Conservation (phyloP, 2,113 vertebrate species). For the Brachyistius frenatus region DNA sequence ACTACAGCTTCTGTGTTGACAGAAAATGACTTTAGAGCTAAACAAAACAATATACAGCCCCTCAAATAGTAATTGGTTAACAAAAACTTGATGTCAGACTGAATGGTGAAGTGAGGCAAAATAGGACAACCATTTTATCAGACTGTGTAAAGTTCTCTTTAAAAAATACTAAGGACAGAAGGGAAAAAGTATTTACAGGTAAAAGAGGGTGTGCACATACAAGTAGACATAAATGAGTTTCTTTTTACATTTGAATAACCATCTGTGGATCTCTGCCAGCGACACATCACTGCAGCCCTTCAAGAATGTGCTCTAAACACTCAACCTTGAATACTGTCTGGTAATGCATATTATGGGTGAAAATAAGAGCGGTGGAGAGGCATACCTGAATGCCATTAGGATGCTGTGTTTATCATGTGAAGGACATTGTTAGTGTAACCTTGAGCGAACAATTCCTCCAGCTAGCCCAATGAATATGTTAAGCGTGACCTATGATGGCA, state of each 20-base stretch:
- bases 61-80: background rate
- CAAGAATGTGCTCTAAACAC: constrained; percentile 14
- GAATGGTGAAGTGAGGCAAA: background rate
- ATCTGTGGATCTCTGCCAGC: constrained; percentile 2
- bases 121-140: background rate
- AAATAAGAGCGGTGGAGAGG: constrained; percentile 25
- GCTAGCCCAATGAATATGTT: constrained; percentile 52
- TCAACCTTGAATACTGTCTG: constrained; percentile 37
- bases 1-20: background rate
- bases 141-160: background rate
- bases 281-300: background rate
- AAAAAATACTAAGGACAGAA: background rate
- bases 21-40: background rate
- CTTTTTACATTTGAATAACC: background rate
- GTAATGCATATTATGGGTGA: constrained; percentile 4
- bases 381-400: constrained; percentile 34
- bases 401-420: constrained; percentile 49
- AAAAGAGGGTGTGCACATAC: background rate
- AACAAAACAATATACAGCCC: background rate
- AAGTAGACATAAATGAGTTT: background rate
- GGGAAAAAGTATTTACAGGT: background rate
- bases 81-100: background rate
- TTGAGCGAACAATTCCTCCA: constrained; percentile 49
- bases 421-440: constrained; percentile 55
- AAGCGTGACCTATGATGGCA: constrained; percentile 41